Evolutionary conservation across 1,140 invertebrate species (phyloP), one percentile per base, ranked within the genome.

Genomic region (Scylla paramamosain): DNA sequence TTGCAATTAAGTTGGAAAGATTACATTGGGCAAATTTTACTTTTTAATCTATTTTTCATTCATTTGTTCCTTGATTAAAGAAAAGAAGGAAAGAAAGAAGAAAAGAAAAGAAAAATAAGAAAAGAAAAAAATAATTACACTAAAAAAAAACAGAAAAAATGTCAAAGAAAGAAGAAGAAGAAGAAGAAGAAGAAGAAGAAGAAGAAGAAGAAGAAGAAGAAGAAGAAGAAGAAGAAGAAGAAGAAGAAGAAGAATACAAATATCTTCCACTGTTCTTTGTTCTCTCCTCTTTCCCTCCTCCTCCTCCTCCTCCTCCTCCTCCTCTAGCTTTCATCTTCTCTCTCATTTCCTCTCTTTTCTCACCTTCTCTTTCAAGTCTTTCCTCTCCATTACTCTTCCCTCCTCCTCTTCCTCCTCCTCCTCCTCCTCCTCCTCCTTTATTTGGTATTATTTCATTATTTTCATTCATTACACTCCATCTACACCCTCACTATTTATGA

Each of bases 241-340:
- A 59, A 59, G 10, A 59, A 14, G 10, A 59, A 59, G 1, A 20
- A 59, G 10, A 59, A 59, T 59, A 59, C 52, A 14, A 59, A 59
- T 59, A 59, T 59, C 52, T 59, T 59, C 52, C 10, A 59, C 10
- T 59, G 52, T 59, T 59, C 52, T 20, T 59, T 20, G 12, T 59
- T 20, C 52, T 20, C 52, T 59, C 52, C 67, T 20, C 67, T 20
- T 77, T 25, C 6, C 20, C 25, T 77, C 20, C 25, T 77, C 67
- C 67, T 77, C 67, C 67, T 77, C 67, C 67, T 77, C 67, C 67
- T 77, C 67, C 67, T 77, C 67, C 67, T 77, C 67, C 67, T n/a
- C 67, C 67, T 77, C n/a, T n/a, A 20, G 12, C 67, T 77, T 20
- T 59, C 52, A 7, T 77, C 67, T 7, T 77, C 16, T 77, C 67